Conservation (phyloP, 1,140 invertebrate genomes). For the Zaprionus kolodkinae region DNA sequence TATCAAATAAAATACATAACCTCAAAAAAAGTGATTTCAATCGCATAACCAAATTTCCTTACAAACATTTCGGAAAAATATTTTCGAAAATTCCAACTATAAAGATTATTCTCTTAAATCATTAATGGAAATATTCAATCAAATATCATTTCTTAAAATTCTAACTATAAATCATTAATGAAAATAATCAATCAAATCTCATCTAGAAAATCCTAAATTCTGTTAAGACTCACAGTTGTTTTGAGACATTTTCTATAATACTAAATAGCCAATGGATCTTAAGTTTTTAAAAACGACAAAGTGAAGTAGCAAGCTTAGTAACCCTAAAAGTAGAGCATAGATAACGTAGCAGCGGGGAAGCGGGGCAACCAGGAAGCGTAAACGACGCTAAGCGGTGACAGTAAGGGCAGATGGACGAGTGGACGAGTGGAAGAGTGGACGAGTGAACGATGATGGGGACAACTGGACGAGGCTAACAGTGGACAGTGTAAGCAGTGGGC, state of each 20-base stretch:
- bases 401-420: slow-evolving; percentile 26
- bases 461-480: neutral
- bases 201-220: too few species aligned
- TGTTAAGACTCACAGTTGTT: too few species aligned
- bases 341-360: neutral
- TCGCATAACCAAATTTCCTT: too few species aligned
- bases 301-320: neutral
- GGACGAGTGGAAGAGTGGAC: slow-evolving; percentile 5
- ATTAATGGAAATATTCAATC: too few species aligned
- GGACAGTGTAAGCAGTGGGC: slow-evolving; percentile 53
- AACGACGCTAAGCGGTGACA: slow-evolving; percentile 57
- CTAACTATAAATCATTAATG: too few species aligned
- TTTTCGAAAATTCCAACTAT: too few species aligned
- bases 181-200: too few species aligned
- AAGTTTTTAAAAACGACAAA: neutral
- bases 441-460: slow-evolving; percentile 4
- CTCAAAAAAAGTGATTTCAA: neutral
- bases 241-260: too few species aligned
- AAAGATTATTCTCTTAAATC: too few species aligned
- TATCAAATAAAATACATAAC: neutral
- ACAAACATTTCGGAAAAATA: too few species aligned
- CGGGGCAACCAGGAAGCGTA: slow-evolving; percentile 49
- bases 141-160: too few species aligned
- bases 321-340: slow-evolving; percentile 12
- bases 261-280: too few species aligned